A percentile compares a stretch with the other conserved stretches of the same genome.
Evolutionary conservation across 2,888 invertebrate species (phyloP).

Genomic region (Anaspis maculata): DNA sequence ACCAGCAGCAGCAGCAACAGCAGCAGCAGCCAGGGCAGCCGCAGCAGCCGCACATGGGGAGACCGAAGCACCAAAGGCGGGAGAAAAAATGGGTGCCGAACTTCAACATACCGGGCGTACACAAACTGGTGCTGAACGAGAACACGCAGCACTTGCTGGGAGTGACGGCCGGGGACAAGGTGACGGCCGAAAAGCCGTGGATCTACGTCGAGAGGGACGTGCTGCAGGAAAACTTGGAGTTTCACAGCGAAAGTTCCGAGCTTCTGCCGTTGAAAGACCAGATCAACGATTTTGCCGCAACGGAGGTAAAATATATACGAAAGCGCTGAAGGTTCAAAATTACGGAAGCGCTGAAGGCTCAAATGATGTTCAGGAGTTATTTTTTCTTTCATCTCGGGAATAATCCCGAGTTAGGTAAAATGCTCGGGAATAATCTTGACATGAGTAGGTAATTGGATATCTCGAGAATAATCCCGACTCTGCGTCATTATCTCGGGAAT

Average conservation of each 20-base stretch:
- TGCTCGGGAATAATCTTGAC: too few species aligned
- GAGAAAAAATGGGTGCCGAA: not conserved
- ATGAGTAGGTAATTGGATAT: too few species aligned
- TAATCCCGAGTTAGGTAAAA: too few species aligned
- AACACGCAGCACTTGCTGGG: constrained; percentile 55
- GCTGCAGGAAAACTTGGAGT: constrained; percentile 54
- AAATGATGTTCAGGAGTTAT: too few species aligned
- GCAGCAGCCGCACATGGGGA: not conserved
- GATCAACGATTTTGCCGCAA: constrained; percentile 33
- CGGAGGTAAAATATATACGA: too few species aligned
- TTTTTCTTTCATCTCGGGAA: too few species aligned
- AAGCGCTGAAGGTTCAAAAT: too few species aligned
- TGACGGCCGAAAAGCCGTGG: constrained; percentile 70
- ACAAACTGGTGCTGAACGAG: constrained; percentile 46
- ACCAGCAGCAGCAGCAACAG: not conserved
- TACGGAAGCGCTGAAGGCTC: too few species aligned
- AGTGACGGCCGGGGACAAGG: constrained; percentile 57
- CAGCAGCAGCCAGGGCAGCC: constrained; percentile 1
- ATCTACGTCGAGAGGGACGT: constrained; percentile 53
- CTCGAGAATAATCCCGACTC: too few species aligned
- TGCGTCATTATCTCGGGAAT: too few species aligned
- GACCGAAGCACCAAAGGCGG: not conserved
- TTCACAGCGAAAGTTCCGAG: constrained; percentile 47
- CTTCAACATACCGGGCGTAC: constrained; percentile 50
- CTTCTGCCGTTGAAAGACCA: constrained; percentile 41